Base-by-base conservation (phyloP, 2,113 vertebrate genomes). In the Apaloderma vittatum region DNA sequence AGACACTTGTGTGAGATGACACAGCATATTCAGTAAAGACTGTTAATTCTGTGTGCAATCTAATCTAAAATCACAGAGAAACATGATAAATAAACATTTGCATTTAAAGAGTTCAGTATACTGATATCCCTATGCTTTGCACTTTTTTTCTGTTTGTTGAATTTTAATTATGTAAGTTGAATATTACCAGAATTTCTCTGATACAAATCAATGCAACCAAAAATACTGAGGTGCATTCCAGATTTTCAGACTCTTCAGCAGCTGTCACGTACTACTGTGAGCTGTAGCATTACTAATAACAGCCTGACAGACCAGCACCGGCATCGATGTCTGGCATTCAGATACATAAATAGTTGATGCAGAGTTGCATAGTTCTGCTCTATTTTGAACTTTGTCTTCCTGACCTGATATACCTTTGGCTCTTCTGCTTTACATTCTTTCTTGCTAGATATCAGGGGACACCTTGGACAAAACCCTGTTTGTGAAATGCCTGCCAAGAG, bases 361-460 rank as follows among this genome's bases (percentile, higher is more conserved):
- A 51, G n/a, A 48, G 11, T 74, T 67, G 29, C 65, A 23, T 17
- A 54, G 62, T 85, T 88, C 54, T 85, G 15, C 52, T 72, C 51
- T 58, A 29, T 37, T 93, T 88, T 90, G 77, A 73, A 73, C 78
- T 82, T 91, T 27, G 29, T 93, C 43, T 15, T 68, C 52, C 26
- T 82, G 67, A 92, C 66, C 62, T 55, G 62, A 9, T 85, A 29
- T 40, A 46, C 12, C 15, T 85, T 87, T 24, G 57, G 27, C 27
- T 81, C 45, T 95, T 95, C 48, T 71, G 24, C 32, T 91, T 91
- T 83, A 32, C 91, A 73, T 72, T 78, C 45, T 49, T 82, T 55
- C 62, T 81, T 86, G 30, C 57, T 58, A 51, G 40, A 27, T 88
- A 82, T 40, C 73, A 75, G n/a, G 62, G 57, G 81, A 45, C 62